Evolutionary conservation across 2,888 invertebrate species (phyloP).

Genomic region (Drosophila paranaensis): DNA sequence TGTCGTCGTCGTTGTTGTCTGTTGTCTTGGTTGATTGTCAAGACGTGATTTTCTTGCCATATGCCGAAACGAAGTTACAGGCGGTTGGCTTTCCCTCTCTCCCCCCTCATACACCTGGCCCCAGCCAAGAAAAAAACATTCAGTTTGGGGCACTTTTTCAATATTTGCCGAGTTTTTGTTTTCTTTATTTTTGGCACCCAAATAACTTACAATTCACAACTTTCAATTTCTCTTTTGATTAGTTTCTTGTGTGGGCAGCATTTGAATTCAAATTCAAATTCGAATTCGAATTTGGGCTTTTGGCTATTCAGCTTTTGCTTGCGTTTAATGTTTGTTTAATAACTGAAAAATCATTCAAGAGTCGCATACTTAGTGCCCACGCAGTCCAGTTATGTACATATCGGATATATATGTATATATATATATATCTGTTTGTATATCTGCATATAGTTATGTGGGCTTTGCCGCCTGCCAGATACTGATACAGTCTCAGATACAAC

Average conservation of each 20-base stretch:
- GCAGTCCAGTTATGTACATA: constrained; percentile 41
- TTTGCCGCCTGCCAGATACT: constrained; percentile 33
- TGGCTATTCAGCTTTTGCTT: constrained; percentile 26
- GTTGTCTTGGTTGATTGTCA: constrained; percentile 49
- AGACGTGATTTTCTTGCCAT: constrained; percentile 69
- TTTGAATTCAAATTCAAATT: constrained; percentile 29
- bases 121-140: constrained; percentile 6
- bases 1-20: neutral
- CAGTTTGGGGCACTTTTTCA: constrained; percentile 7
- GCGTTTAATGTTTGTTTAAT: constrained; percentile 69
- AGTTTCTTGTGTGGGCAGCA: constrained; percentile 48
- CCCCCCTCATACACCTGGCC: neutral
- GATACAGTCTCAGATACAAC: constrained; percentile 34
- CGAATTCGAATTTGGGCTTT: constrained; percentile 22
- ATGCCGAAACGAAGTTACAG: constrained; percentile 31
- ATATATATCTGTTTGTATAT: constrained; percentile 11
- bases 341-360: constrained; percentile 52
- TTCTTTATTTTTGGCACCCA: neutral
- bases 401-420: constrained; percentile 6
- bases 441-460: constrained; percentile 42
- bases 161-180: constrained; percentile 5
- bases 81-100: neutral
- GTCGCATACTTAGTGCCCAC: constrained; percentile 75
- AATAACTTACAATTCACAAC: constrained; percentile 29
- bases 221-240: constrained; percentile 61